These are phyloP conservation scores for Sphaerolaimus hirsutus DNA, from an alignment of 2,888 invertebrate genomes.

Conservation along the genomic window DNA sequence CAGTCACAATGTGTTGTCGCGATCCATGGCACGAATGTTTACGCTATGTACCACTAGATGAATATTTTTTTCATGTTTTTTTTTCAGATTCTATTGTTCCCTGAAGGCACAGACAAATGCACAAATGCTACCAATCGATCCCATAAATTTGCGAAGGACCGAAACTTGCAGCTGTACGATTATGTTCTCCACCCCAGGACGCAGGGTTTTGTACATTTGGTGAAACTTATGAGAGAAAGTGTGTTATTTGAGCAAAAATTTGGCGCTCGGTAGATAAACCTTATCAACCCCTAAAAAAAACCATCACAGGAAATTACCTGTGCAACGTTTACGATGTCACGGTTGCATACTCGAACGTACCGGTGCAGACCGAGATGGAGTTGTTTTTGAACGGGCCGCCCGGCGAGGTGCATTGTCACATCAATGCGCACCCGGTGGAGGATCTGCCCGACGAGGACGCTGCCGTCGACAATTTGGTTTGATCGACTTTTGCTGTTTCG, in stretches of 20 bases:
- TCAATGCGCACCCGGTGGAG: too few relatives aligned
- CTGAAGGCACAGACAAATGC: constrained; percentile 65
- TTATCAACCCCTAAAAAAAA: too few relatives aligned
- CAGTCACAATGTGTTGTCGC: too few relatives aligned
- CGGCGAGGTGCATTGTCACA: neutral
- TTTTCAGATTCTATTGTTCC: constrained; percentile 48
- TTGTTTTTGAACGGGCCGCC: neutral
- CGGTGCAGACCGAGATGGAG: neutral
- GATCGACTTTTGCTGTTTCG: too few relatives aligned
- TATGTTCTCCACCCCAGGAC: constrained; percentile 61
- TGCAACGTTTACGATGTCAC: constrained; percentile 61
- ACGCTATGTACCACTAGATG: too few relatives aligned
- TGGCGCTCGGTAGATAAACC: too few relatives aligned
- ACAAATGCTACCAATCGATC: constrained; percentile 43
- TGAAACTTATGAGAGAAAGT: constrained; percentile 33
- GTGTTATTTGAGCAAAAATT: constrained; percentile 7
- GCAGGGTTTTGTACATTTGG: constrained; percentile 41
- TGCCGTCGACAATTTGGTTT: too few relatives aligned
- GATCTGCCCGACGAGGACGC: too few relatives aligned
- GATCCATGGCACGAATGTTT: too few relatives aligned
- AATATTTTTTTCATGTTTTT: too few relatives aligned
- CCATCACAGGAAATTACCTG: too few relatives aligned
- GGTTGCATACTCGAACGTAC: constrained; percentile 44
- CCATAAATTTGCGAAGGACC: constrained; percentile 42
- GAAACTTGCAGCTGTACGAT: constrained; percentile 38